These are phyloP conservation scores for Drosophila eugracilis DNA, from an alignment of 1,140 invertebrate genomes.

Conservation along the genomic window DNA sequence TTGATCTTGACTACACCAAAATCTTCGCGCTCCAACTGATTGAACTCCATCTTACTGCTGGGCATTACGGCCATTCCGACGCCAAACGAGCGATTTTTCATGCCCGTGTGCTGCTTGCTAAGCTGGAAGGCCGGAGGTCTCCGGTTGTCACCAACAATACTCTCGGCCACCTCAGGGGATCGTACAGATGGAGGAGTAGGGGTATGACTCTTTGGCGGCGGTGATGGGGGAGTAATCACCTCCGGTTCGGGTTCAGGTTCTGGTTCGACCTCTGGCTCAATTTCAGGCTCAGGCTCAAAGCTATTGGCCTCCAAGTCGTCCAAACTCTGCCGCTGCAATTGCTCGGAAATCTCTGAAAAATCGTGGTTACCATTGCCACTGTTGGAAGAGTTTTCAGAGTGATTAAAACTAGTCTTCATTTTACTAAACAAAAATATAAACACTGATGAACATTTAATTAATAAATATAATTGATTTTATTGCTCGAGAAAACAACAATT, in stretches of 20 bases:
- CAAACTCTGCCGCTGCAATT: conserved; percentile 35
- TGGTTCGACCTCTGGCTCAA: conserved; percentile 30
- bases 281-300: conserved; percentile 45
- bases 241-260: conserved; percentile 46
- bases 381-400: conserved; percentile 45
- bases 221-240: conserved; percentile 47
- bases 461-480: conserved; percentile 54
- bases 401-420: conserved; percentile 13
- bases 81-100: conserved; percentile 82
- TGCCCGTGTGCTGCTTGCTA: conserved; percentile 83
- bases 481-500: conserved; percentile 74
- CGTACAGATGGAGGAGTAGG: conserved; percentile 63
- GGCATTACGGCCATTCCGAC: conserved; percentile 82
- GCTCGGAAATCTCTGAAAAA: conserved; percentile 56
- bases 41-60: conserved; percentile 81
- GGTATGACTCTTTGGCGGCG: conserved; percentile 50
- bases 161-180: conserved; percentile 61
- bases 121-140: conserved; percentile 68
- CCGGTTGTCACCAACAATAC: conserved; percentile 70
- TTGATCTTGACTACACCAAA: conserved; percentile 83
- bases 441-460: neutral
- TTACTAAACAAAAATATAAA: neutral
- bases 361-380: conserved; percentile 48
- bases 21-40: conserved; percentile 76
- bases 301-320: conserved; percentile 22